Percentiles rank a stretch among this genome's conserved stretches.
Evolutionary conservation across 2,797 vertebrate species (phyloP).

Genomic region (Coregonus ussuriensis): DNA sequence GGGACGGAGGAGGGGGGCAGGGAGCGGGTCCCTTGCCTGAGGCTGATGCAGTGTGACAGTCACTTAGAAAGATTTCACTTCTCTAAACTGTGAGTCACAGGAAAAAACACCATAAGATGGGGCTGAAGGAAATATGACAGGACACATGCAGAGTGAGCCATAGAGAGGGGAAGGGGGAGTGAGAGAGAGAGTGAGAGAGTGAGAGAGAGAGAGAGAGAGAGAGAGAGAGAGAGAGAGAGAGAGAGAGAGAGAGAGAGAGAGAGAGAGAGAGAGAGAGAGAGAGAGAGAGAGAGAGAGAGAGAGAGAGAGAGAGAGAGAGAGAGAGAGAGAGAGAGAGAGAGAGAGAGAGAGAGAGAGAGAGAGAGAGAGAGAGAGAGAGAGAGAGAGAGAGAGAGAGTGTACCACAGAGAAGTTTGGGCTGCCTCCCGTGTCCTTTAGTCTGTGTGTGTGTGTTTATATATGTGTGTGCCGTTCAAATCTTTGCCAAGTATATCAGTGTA

Average conservation of each 20-base stretch:
- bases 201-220: slow-evolving; percentile 56
- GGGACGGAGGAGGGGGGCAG: slow-evolving; percentile 70
- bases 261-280: too few species aligned
- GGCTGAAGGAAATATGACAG: slow-evolving; percentile 89
- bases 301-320: too few species aligned
- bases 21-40: slow-evolving; percentile 79
- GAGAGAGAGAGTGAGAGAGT: slow-evolving; percentile 71
- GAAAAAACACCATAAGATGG: slow-evolving; percentile 77
- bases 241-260: too few species aligned
- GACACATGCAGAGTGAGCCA: slow-evolving; percentile 77
- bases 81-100: slow-evolving; percentile 84
- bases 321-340: too few species aligned
- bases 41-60: slow-evolving; percentile 88
- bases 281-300: too few species aligned
- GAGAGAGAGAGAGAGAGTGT: slow-evolving; percentile 39
- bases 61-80: slow-evolving; percentile 90
- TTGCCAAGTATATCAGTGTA: not conserved
- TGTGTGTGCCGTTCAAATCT: slow-evolving; percentile 3
- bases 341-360: too few species aligned
- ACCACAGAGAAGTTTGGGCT: slow-evolving; percentile 64
- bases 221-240: slow-evolving; percentile 65
- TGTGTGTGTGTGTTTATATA: slow-evolving; percentile 18
- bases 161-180: slow-evolving; percentile 60
- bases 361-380: too few species aligned
- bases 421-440: slow-evolving; percentile 56